phyloP scores from a whole-genome alignment of 2,888 invertebrate species.

The Caenorhabditis sulstoni region DNA sequence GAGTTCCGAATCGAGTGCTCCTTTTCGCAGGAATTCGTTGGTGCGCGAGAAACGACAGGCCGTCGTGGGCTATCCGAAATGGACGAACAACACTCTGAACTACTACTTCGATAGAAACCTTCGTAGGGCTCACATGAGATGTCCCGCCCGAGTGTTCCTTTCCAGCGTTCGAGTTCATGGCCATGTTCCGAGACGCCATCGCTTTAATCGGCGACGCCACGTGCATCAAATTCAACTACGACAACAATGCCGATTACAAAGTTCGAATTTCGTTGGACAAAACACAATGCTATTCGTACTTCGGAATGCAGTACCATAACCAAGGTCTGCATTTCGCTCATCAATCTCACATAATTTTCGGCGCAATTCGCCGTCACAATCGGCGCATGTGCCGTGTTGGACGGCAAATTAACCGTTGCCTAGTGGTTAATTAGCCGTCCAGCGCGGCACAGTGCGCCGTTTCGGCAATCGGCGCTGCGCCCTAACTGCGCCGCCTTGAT shows the following conservation, averaged over 20 bases:
- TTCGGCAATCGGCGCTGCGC: no score
- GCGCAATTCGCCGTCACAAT: no score
- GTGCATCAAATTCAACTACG: slow-evolving; percentile 19
- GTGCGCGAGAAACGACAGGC: slow-evolving; percentile 3
- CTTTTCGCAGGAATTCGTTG: not conserved
- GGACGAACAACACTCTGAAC: slow-evolving; percentile 2
- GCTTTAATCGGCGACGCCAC: slow-evolving; percentile 8
- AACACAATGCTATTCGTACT: not conserved
- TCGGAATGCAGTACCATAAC: not conserved
- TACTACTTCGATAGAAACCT: not conserved
- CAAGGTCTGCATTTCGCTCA: not conserved
- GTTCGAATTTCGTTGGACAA: slow-evolving; percentile 4
- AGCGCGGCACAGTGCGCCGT: no score
- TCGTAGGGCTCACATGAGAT: not conserved
- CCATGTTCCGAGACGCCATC: slow-evolving; percentile 39
- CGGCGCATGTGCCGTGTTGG: no score
- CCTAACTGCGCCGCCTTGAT: no score
- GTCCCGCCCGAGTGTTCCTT: not conserved
- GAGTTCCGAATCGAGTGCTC: not conserved
- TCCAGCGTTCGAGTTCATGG: slow-evolving; percentile 31
- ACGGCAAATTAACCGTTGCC: no score
- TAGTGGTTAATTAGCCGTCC: no score
- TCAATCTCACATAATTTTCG: no score
- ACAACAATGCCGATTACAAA: not conserved
- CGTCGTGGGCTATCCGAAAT: not conserved